Evolutionary conservation across 2,888 invertebrate species (phyloP), one percentile per base, ranked within the genome.

Genomic region (Drosophila merina): DNA sequence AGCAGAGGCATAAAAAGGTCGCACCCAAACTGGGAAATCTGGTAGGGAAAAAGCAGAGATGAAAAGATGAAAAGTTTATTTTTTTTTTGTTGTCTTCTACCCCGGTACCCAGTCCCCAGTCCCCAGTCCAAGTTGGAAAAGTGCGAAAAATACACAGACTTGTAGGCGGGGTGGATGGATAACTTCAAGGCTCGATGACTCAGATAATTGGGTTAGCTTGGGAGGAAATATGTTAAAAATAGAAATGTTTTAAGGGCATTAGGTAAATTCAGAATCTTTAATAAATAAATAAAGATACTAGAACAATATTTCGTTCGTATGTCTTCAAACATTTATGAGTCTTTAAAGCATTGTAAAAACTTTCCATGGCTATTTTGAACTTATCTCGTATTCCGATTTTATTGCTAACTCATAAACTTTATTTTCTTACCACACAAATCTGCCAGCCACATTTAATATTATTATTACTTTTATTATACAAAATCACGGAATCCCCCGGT

Each of bases 1-100:
- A 85, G 79, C 87, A 74, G 72, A 30, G 72, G 49, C 59, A 57
- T 72, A 68, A 70, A 79, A 83, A 83, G 84, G 78, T 80, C 57
- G 57, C 58, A 72, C 72, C 72, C 50, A 70, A 69, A 42, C 45
- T 50, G 40, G 25, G 14, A 36, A 56, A 76, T 68, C 59, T 79
- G 76, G 25, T 62, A 51, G 38, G n/a, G 1, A 14, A 38, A 67
- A 58, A 49, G 9, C 4, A 1, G 48, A 47, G 59, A 44, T 54
- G 48, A 62, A 40, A n/a, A 31, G 48, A 54, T 58, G 48, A 50
- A 68, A 64, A 64, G 67, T 54, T 64, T 66, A 28, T 52, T 66
- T 20, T 38, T 25, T 12, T 1, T 47, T 60, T 45, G 20, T 40
- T 42, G 30, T 28, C 2, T 2, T 1, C 3, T 20, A 8, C 44